phyloP scores from a whole-genome alignment of 1,140 invertebrate species.

The Trachelipus rathkii region DNA sequence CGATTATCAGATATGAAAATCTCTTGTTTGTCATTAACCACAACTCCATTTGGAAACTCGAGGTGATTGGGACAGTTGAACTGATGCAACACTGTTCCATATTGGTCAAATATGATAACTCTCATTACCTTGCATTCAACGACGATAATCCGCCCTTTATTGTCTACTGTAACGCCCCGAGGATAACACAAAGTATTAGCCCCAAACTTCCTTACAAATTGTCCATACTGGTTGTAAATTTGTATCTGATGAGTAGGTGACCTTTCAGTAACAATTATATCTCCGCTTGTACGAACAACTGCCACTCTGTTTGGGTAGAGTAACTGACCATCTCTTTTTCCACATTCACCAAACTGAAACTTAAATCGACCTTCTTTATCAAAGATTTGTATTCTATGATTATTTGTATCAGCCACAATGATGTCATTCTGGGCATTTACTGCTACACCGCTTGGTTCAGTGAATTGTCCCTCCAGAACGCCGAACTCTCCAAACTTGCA shows the following conservation, averaged over 20 bases:
- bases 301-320: conserved; percentile 97
- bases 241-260: conserved; percentile 82
- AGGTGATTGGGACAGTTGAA: conserved; percentile 98
- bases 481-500: conserved; percentile 99
- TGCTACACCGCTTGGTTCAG: conserved; percentile 96
- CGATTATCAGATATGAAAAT: conserved; percentile 99
- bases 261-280: conserved; percentile 97
- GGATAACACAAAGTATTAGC: conserved; percentile 98
- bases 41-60: conserved; percentile 99
- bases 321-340: conserved; percentile 86
- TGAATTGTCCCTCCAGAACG: conserved; percentile 97
- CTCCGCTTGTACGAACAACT: conserved; percentile 92
- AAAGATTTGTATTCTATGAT: conserved; percentile 98
- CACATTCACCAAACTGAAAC: conserved; percentile 99
- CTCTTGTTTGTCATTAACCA: conserved; percentile 97
- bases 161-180: conserved; percentile 93
- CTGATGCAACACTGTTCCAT: conserved; percentile 92
- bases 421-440: conserved; percentile 99
- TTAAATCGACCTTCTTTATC: conserved; percentile 99
- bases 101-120: conserved; percentile 97
- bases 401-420: conserved; percentile 99
- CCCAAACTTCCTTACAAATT: conserved; percentile 98
- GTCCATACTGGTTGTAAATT: conserved; percentile 99
- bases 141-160: conserved; percentile 95
- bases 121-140: conserved; percentile 99